Conservation (phyloP, 2,797 vertebrate genomes). For the Hoplostethus atlanticus region DNA sequence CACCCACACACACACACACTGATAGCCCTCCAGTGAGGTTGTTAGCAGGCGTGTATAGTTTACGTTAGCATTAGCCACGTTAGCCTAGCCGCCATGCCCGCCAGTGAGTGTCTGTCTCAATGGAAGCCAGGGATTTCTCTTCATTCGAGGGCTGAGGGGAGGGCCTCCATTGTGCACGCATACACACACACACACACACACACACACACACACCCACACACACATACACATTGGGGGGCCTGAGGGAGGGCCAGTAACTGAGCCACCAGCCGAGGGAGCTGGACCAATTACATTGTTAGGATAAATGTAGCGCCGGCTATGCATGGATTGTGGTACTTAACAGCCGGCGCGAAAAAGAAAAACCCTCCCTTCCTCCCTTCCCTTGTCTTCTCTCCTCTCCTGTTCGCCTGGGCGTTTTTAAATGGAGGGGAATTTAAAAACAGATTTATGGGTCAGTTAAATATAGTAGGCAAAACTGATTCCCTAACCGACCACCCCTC, state of each 20-base stretch:
- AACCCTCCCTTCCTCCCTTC: conserved; percentile 77
- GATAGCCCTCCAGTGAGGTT: conserved; percentile 79
- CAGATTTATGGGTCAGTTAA: conserved; percentile 93
- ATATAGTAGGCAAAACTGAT: conserved; percentile 89
- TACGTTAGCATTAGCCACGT: conserved; percentile 82
- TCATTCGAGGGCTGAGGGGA: conserved; percentile 81
- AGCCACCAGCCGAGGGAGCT: conserved; percentile 88
- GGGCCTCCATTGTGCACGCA: conserved; percentile 51
- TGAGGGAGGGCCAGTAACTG: conserved; percentile 85
- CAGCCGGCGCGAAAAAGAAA: conserved; percentile 82
- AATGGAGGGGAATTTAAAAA: conserved; percentile 90
- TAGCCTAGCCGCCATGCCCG: conserved; percentile 64
- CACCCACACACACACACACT: conserved; percentile 34
- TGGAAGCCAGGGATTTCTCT: conserved; percentile 88
- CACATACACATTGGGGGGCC: conserved; percentile 68
- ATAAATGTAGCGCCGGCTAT: conserved; percentile 84
- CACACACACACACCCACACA: conserved; percentile 31
- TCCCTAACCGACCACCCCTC: conserved; percentile 82
- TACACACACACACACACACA: conserved; percentile 3
- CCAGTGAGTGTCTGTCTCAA: conserved; percentile 68
- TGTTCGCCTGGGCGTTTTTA: conserved; percentile 82
- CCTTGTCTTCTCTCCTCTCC: conserved; percentile 58
- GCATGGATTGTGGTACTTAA: conserved; percentile 91
- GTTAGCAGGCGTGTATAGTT: conserved; percentile 85
- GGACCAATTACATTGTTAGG: conserved; percentile 90